A percentile compares a stretch with the other conserved stretches of the same genome.
These are phyloP conservation scores for Helarctos malayanus DNA, from an alignment of 2,797 vertebrate genomes.

Conservation along the genomic window DNA sequence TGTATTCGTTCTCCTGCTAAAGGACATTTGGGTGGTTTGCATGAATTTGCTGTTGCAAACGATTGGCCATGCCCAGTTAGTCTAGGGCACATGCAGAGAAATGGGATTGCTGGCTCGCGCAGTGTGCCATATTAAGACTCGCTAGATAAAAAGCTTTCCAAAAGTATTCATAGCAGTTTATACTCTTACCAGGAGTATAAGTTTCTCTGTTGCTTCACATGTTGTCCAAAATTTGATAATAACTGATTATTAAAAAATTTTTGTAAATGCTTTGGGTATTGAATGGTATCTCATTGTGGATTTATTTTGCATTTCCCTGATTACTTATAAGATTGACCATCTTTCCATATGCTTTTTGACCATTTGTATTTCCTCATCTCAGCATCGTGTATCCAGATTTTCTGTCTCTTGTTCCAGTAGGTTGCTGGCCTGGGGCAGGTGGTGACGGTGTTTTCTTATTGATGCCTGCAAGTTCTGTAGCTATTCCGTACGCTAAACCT, in stretches of 20 bases:
- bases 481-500: not conserved
- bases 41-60: not conserved
- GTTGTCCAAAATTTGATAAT: not conserved
- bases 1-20: not conserved
- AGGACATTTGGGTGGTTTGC: not conserved
- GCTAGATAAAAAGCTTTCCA: not conserved
- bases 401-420: not conserved
- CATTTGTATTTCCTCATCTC: not conserved
- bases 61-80: not conserved
- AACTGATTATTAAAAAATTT: not conserved
- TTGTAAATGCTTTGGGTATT: not conserved
- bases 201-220: not conserved
- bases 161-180: not conserved
- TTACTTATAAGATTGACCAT: not conserved
- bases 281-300: not conserved
- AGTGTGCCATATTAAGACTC: not conserved
- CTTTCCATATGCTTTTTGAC: not conserved
- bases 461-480: not conserved
- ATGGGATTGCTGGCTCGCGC: not conserved
- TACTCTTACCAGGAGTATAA: not conserved
- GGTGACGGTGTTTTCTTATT: not conserved
- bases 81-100: not conserved
- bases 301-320: not conserved
- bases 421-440: not conserved
- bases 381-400: too few relatives aligned